Base-by-base conservation (phyloP, 92 coral and sea anemone genomes). In the Pocillopora grandis region DNA sequence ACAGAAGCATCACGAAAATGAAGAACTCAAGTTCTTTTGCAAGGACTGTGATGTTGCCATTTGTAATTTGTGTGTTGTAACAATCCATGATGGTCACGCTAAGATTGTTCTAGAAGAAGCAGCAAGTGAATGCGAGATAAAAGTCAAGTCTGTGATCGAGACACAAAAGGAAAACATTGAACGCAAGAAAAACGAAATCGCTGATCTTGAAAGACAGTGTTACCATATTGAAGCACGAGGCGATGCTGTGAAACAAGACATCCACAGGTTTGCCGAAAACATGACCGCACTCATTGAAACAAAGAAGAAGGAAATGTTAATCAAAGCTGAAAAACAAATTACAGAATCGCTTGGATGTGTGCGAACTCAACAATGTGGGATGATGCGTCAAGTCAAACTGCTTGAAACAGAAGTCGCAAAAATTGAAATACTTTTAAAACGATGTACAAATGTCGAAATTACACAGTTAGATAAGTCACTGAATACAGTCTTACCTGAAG, bases 81-180 rank as follows among this genome's bases (percentile, higher is more conserved):
- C 70, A 15, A 21, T 20, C 18, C 70, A 66, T 16, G 70, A 66
- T 2, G 70, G 70, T 21, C 70, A 66, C 70, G 15, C 12, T 36
- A 66, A 66, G 35, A 66, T 21, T 20, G 14, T 66, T 66, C 31
- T 66, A 9, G 71, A 66, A 66, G 71, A 66, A 66, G 71, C 71
- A 5, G 71, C 71, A 27, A 66, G 31, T 66, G 71, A 66, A 66
- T 2, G 71, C 19, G 27, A 66, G 8, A 5, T 4, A 20, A 12
- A 67, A 67, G 72, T 21, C 16, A 67, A 11, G 48, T 1, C 72
- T 67, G 48, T 31, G 72, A 27, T 66, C 3, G 71, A 66, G 12
- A 21, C 71, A 2, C 36, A 23, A 23, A 66, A 27, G 37, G 1
- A 66, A 27, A 66, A 23, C 1, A 20, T 20, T 1, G 16, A 66